A percentile compares a stretch with the other conserved stretches of the same genome.
Conservation (phyloP, 1,140 invertebrate species). For the Macrocentrus cingulum region DNA sequence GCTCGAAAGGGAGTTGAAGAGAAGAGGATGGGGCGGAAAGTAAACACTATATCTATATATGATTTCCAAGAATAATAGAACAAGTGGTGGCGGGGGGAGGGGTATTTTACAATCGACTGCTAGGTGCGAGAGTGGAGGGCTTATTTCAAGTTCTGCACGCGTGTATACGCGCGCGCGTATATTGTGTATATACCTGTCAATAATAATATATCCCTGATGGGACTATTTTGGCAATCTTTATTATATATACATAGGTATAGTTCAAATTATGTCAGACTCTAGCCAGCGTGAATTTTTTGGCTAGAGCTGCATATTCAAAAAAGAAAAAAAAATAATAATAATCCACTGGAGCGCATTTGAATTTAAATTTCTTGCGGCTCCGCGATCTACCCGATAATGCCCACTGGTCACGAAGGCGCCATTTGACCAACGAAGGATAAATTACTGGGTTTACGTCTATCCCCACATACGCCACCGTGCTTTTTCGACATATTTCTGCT, state of each 20-base stretch:
- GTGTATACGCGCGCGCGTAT: no score
- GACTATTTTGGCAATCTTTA: no score
- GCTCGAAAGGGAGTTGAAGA: not conserved
- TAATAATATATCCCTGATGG: no score
- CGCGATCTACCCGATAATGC: slow-evolving; percentile 19
- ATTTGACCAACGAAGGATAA: slow-evolving; percentile 25
- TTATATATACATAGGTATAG: no score
- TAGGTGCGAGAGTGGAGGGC: slow-evolving; percentile 5
- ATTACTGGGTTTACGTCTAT: slow-evolving; percentile 12
- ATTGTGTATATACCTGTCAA: no score
- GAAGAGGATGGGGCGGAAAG: not conserved
- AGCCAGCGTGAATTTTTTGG: no score
- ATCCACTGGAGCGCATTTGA: slow-evolving; percentile 16
- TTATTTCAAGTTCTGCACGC: no score
- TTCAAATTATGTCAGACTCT: no score
- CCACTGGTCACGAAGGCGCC: slow-evolving; percentile 24
- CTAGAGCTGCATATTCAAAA: no score
- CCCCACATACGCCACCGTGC: not conserved
- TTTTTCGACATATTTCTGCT: not conserved
- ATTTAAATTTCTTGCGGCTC: slow-evolving; percentile 20
- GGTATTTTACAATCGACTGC: slow-evolving; percentile 21
- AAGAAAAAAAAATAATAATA: slow-evolving; percentile 8
- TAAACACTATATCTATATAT: slow-evolving; percentile 7
- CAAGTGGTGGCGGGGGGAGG: not conserved
- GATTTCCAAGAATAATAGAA: slow-evolving; percentile 28